phyloP scores from a whole-genome alignment of 92 coral and sea anemone genomes.

The Siderastrea radians region DNA sequence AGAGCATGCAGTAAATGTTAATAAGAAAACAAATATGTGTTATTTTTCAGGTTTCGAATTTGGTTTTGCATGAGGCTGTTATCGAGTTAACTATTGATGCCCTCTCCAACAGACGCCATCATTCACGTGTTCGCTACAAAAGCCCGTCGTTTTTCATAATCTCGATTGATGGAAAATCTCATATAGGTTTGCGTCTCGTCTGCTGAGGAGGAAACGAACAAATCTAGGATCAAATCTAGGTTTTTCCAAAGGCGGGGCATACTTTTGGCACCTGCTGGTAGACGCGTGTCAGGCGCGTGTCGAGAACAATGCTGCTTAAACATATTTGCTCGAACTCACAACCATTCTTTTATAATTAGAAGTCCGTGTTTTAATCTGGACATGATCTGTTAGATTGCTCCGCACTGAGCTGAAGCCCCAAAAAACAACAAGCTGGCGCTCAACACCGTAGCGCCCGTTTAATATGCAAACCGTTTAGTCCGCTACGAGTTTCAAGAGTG shows the following conservation, averaged over 20 bases:
- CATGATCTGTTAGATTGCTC: constrained; percentile 74
- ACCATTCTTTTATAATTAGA: constrained; percentile 90
- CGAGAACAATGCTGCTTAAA: constrained; percentile 86
- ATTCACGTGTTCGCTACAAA: background rate
- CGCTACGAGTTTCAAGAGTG: constrained; percentile 7
- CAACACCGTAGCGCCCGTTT: constrained; percentile 41
- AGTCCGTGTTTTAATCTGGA: constrained; percentile 77
- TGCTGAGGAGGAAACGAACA: constrained; percentile 18
- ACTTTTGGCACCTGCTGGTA: constrained; percentile 86
- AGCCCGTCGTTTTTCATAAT: background rate
- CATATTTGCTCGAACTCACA: constrained; percentile 79
- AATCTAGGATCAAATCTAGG: constrained; percentile 50
- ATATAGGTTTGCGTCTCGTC: constrained; percentile 6
- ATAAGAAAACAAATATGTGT: constrained; percentile 87
- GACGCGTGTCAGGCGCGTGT: constrained; percentile 94
- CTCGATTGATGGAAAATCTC: background rate
- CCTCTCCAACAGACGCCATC: background rate
- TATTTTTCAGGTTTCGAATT: constrained; percentile 68
- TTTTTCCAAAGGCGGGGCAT: constrained; percentile 46
- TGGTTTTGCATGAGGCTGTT: constrained; percentile 79
- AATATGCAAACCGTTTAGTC: constrained; percentile 33
- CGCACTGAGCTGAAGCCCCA: constrained; percentile 51
- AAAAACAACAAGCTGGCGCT: constrained; percentile 45
- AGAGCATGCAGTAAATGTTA: constrained; percentile 77
- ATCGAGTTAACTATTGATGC: constrained; percentile 81